A percentile compares a stretch with the other conserved stretches of the same genome.
Evolutionary conservation across 2,113 vertebrate genomes (phyloP).

Genomic region (Willisornis vidua): DNA sequence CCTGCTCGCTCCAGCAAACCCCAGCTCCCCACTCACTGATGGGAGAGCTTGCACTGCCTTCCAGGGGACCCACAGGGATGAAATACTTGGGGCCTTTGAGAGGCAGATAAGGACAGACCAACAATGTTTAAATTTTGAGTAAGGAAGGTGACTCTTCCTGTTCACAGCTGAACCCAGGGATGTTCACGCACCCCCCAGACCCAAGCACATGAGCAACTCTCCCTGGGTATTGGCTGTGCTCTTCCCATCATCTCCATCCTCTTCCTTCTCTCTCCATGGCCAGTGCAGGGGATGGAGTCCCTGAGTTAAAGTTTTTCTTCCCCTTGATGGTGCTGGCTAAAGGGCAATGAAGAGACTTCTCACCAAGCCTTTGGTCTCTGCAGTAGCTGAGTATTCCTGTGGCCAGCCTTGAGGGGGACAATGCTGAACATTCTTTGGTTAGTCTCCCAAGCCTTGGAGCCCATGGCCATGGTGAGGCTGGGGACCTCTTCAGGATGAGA

Average conservation of each 20-base stretch:
- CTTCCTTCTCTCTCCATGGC: not conserved
- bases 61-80: not conserved
- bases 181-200: not conserved
- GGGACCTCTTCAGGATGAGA: not conserved
- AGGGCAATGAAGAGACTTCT: not conserved
- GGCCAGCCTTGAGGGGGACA: not conserved
- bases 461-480: rapidly evolving
- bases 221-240: not conserved
- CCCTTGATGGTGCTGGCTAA: not conserved
- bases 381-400: not conserved
- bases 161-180: rapidly evolving
- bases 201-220: rapidly evolving
- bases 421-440: not conserved
- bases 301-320: not conserved
- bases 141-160: not conserved
- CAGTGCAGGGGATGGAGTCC: not conserved
- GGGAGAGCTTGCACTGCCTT: not conserved
- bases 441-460: not conserved
- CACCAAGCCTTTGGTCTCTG: not conserved
- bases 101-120: not conserved
- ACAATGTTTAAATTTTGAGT: not conserved
- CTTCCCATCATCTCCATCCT: not conserved
- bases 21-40: rapidly evolving
- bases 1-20: not conserved
- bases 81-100: not conserved